Percentiles rank a stretch among this genome's conserved stretches.
These are phyloP conservation scores for Polydrusus cervinus DNA, from an alignment of 2,888 invertebrate genomes.

Conservation along the genomic window DNA sequence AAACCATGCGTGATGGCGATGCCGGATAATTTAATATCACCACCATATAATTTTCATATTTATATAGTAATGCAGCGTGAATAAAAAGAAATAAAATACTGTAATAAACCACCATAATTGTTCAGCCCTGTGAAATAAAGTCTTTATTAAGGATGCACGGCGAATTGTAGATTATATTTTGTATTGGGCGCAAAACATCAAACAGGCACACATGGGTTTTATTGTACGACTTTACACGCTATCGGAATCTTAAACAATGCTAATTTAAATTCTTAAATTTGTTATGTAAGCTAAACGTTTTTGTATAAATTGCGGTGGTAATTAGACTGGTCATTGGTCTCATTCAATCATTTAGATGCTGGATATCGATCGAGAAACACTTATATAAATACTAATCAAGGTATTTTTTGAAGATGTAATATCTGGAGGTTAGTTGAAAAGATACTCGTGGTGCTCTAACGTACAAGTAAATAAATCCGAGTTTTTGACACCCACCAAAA, in stretches of 20 bases:
- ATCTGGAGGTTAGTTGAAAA: too few relatives aligned
- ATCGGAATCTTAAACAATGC: conserved; percentile 13
- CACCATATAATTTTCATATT: conserved; percentile 11
- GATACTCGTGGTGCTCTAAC: too few relatives aligned
- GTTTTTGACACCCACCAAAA: too few relatives aligned
- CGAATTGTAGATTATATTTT: conserved; percentile 5
- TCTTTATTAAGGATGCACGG: conserved; percentile 11
- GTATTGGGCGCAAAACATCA: conserved; percentile 19
- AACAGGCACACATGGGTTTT: conserved; percentile 11
- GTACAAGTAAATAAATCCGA: too few relatives aligned
- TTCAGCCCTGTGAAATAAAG: conserved; percentile 3
- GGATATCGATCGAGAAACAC: too few relatives aligned
- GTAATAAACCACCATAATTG: conserved; percentile 16
- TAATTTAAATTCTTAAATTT: conserved; percentile 9
- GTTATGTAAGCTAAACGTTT: background rate
- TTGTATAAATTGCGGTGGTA: background rate
- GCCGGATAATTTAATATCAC: background rate
- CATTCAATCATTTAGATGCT: too few relatives aligned
- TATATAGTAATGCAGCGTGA: background rate
- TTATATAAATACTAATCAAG: too few relatives aligned
- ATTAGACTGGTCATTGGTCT: too few relatives aligned
- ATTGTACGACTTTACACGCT: conserved; percentile 19
- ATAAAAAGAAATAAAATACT: conserved; percentile 3
- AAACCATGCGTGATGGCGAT: background rate
- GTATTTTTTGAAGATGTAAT: too few relatives aligned